Evolutionary conservation across 1,140 invertebrate species (phyloP), one percentile per base, ranked within the genome.

Genomic region (Procambarus clarkii): DNA sequence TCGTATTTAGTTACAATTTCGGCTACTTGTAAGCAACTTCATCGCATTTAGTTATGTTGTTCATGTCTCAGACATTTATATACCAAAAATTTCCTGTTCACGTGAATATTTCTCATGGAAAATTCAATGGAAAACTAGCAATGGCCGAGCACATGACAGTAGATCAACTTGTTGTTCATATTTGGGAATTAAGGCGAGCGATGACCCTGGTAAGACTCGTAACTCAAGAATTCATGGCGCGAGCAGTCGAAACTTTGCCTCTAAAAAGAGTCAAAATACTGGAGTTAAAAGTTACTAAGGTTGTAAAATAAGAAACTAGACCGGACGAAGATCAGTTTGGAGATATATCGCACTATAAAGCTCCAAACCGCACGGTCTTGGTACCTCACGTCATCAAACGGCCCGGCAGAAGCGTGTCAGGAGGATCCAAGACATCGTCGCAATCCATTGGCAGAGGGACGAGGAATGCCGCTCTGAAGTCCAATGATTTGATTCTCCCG

Each of bases 251-350:
- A 34, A 74, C 69, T 74, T 74, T 74, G n/a, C 69, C 69, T 74
- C 69, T 74, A 74, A 74, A 34, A 74, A 24, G 69, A 74, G 24
- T 34, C 69, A 74, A 34, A 74, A 74, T 74, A 18, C 60, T 64
- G 60, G 60, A 64, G 69, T 74, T 74, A 24, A 74, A 74, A 74
- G 69, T 74, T 74, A 74, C 69, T 74, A 21, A 34, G 69, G 69
- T 3, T 74, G 69, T 34, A 74, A 74, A 24, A 24, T 74, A 74
- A 24, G 69, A 74, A 64, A 64, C 60, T 64, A 21, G 60, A 64
- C 60, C 60, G 18, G 60, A 64, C 13, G 60, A 64, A 64, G 60
- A 64, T 64, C 60, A 64, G 18, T 64, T 64, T 64, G 60, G 60
- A 64, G 60, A 21, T 64, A 64, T 64, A 64, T 64, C 60, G 60